Percentiles rank a stretch among this genome's conserved stretches.
Evolutionary conservation across 2,888 invertebrate genomes (phyloP).

Genomic region (Melinaea menophilus): DNA sequence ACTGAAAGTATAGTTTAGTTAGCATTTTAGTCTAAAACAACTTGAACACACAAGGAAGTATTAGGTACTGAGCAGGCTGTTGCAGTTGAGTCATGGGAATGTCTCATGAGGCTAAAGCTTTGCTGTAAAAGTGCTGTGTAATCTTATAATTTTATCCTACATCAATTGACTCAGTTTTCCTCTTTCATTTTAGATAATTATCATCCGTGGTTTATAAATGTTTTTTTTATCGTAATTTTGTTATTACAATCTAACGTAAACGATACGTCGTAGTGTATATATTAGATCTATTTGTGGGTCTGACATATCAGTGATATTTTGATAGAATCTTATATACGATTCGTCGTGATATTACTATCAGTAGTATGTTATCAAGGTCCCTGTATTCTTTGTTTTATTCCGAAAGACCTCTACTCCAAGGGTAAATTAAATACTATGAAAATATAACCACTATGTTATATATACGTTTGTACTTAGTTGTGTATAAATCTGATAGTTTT

Average conservation of each 20-base stretch:
- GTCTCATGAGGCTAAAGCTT: conserved; percentile 2
- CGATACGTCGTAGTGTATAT: conserved; percentile 20
- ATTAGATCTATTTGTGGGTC: conserved; percentile 32
- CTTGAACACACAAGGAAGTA: neutral
- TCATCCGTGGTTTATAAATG: conserved; percentile 6
- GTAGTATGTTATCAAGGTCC: conserved; percentile 1
- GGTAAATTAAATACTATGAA: conserved; percentile 14
- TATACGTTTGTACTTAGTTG: conserved; percentile 3
- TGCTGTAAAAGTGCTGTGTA: conserved; percentile 1
- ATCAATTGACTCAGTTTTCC: too few relatives aligned
- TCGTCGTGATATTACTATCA: conserved; percentile 18
- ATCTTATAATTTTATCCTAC: neutral
- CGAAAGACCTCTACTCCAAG: conserved; percentile 19
- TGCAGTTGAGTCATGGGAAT: conserved; percentile 1
- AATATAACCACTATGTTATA: neutral
- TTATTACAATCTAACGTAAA: conserved; percentile 11
- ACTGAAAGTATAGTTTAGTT: neutral
- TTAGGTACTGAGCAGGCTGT: neutral
- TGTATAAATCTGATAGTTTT: neutral
- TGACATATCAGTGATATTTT: conserved; percentile 24
- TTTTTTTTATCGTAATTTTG: neutral
- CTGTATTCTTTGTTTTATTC: conserved; percentile 14
- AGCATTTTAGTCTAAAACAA: conserved; percentile 1
- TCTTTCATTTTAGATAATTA: conserved; percentile 5
- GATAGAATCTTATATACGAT: conserved; percentile 1